phyloP scores from a whole-genome alignment of 23 tunicate genomes.

The Trididemnum miniatum region DNA sequence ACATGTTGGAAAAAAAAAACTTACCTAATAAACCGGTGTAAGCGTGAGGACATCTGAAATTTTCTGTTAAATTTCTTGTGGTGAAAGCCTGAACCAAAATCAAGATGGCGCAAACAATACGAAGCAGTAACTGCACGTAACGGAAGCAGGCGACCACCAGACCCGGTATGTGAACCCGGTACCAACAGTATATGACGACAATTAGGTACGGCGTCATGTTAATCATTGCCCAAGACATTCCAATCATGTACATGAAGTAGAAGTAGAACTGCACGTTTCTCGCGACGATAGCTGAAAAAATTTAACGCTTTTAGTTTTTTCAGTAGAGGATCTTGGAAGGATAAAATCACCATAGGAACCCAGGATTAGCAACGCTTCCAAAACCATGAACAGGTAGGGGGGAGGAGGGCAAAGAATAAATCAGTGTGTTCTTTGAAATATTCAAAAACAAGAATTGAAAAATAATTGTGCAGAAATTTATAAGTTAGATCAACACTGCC shows the following conservation, averaged over 20 bases:
- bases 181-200: slow-evolving; percentile 99
- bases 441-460: too few relatives aligned
- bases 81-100: slow-evolving; percentile 97
- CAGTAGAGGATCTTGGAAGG: too few relatives aligned
- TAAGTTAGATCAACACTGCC: too few relatives aligned
- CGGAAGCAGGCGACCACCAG: slow-evolving; percentile 92
- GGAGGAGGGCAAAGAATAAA: too few relatives aligned
- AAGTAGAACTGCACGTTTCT: slow-evolving; percentile 79
- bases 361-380: too few relatives aligned
- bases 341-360: too few relatives aligned
- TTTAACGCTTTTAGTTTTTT: too few relatives aligned
- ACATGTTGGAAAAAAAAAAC: too few relatives aligned
- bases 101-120: slow-evolving; percentile 74
- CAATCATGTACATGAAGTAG: slow-evolving; percentile 99
- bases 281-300: slow-evolving; percentile 62
- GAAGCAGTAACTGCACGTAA: slow-evolving; percentile 80
- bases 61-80: slow-evolving; percentile 94
- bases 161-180: slow-evolving; percentile 93
- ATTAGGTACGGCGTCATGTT: slow-evolving; percentile 97
- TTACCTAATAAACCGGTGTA: slow-evolving; percentile 75
- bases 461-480: too few relatives aligned
- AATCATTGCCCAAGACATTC: slow-evolving; percentile 98
- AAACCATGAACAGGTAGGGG: too few relatives aligned
- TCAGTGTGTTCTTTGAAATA: too few relatives aligned
- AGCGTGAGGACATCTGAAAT: slow-evolving; percentile 77